A percentile compares a stretch with the other conserved stretches of the same genome.
These are phyloP conservation scores for Gobiocypris rarus DNA, from an alignment of 2,113 vertebrate species.

Conservation along the genomic window DNA sequence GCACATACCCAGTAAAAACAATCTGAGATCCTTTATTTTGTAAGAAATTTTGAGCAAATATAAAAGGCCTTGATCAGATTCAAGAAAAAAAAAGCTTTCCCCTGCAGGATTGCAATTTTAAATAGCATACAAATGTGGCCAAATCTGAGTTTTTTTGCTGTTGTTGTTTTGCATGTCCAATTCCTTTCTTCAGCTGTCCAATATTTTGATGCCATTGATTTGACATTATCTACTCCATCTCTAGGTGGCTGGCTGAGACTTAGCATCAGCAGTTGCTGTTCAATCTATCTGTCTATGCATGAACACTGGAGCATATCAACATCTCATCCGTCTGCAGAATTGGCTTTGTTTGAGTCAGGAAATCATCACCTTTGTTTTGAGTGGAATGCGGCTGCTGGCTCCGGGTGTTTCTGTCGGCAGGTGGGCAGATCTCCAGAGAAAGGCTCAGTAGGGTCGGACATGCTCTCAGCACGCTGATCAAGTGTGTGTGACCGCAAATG, in stretches of 20 bases:
- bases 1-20: too few species aligned
- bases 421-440: constrained; percentile 46
- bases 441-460: constrained; percentile 45
- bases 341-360: background rate
- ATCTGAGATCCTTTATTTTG: background rate
- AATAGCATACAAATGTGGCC: background rate
- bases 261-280: background rate
- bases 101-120: background rate
- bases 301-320: background rate
- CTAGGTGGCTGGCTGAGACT: too few species aligned
- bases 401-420: background rate
- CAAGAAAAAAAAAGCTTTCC: background rate
- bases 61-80: background rate
- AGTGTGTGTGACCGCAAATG: constrained; percentile 24
- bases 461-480: constrained; percentile 37
- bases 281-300: background rate
- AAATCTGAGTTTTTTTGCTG: too few species aligned
- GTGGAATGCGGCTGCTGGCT: background rate
- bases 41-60: background rate
- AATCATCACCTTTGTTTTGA: constrained; percentile 13
- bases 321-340: background rate
- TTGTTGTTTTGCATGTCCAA: background rate
- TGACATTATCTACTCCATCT: too few species aligned
- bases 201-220: too few species aligned
- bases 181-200: background rate